Evolutionary conservation across 2,888 invertebrate genomes (phyloP).

Genomic region (Diachrysia chrysitis): DNA sequence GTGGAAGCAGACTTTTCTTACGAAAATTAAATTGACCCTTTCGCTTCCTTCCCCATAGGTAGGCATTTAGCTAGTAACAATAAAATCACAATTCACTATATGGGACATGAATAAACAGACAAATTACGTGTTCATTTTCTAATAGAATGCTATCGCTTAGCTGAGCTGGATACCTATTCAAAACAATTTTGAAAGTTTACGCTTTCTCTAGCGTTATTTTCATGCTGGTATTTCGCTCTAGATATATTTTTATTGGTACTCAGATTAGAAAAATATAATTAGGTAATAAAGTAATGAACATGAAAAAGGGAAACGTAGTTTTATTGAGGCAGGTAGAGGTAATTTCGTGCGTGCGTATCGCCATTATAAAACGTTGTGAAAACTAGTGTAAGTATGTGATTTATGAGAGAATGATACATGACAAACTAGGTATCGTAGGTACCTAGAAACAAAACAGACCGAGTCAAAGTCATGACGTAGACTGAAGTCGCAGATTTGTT

Average conservation of each 20-base stretch:
- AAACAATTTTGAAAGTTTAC: constrained; percentile 35
- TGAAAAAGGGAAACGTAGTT: constrained; percentile 7
- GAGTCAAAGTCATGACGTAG: background rate
- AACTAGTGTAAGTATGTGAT: background rate
- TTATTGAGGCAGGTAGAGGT: constrained; percentile 39
- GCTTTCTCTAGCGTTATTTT: constrained; percentile 37
- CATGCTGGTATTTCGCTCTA: constrained; percentile 33
- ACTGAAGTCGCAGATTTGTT: constrained; percentile 11
- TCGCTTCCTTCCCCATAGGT: background rate
- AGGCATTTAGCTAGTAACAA: too few relatives aligned
- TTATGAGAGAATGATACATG: too few relatives aligned
- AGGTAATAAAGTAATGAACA: background rate
- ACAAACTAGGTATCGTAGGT: too few relatives aligned
- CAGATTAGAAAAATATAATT: background rate
- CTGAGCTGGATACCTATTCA: constrained; percentile 5
- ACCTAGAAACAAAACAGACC: too few relatives aligned
- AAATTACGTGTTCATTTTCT: background rate
- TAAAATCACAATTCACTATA: too few relatives aligned
- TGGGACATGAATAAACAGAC: too few relatives aligned
- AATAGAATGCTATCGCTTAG: background rate
- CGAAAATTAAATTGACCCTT: background rate
- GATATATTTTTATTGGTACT: constrained; percentile 15
- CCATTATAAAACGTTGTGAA: constrained; percentile 7
- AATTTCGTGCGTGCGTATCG: constrained; percentile 23
- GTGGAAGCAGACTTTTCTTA: too few relatives aligned